Evolutionary conservation across 2,888 invertebrate species (phyloP), one percentile per base, ranked within the genome.

Genomic region (Ommatoiulus sabulosus): DNA sequence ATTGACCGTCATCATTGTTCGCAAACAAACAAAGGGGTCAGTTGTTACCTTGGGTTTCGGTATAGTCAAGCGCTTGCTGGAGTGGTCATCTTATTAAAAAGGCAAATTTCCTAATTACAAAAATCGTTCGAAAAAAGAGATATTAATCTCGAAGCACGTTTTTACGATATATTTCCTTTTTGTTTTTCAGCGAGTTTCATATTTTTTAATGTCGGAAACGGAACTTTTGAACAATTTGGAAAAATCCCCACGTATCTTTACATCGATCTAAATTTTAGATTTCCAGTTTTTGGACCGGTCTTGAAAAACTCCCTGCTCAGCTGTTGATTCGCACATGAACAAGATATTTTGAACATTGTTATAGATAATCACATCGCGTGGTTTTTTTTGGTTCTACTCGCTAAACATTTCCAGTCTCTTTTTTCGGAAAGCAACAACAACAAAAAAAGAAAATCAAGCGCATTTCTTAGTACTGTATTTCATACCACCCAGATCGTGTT

Each of bases 161-260:
- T 57, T 57, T 7, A 48, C 48, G 12, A 48, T 12, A 48, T 2
- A 35, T 35, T 35, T 35, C 35, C 0, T 35, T 2, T 48, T 24
- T 24, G 24, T 72, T 20, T 35, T 20, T 72, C n/a, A 72, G 24
- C 72, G 8, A 72, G 72, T 72, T 72, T 72, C 24, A n/a, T 24
- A 72, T 72, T 24, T 63, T n/a, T 20, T 35, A 35, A 6, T 8
- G 24, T 72, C 72, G 72, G 72, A 72, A 72, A 72, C 72, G 72
- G 72, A 72, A 72, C 1, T n/a, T 57, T 57, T 5, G 24, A 72
- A 8, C 24, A 72, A 72, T 24, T 72, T 5, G 72, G 72, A 72
- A 72, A 72, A 72, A 72, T 72, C 24, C 72, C 72, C 72, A 24
- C 24, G 63, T 72, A 72, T 72, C 24, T 24, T 24, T 57, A 57